These are phyloP conservation scores for Limonius californicus DNA, from an alignment of 1,140 invertebrate genomes.

Conservation along the genomic window DNA sequence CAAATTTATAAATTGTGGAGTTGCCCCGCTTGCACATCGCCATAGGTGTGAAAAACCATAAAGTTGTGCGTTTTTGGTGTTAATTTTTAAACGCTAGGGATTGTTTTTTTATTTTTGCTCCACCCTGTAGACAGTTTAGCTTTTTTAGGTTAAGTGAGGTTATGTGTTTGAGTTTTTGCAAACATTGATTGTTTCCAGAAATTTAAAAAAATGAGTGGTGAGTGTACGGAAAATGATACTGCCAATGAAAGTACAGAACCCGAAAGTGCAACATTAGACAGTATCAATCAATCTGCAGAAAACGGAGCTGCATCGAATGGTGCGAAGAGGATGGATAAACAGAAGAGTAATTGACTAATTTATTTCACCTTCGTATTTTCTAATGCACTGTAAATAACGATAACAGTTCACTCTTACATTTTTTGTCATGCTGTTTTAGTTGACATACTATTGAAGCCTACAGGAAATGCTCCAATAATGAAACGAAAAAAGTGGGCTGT, in stretches of 20 bases:
- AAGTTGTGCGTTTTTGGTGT: too few relatives aligned
- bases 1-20: too few relatives aligned
- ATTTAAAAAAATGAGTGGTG: neutral
- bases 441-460: conserved; percentile 89
- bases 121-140: too few relatives aligned
- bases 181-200: too few relatives aligned
- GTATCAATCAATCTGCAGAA: neutral
- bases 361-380: neutral
- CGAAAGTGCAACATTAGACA: neutral
- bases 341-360: neutral
- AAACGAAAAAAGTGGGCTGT: conserved; percentile 95
- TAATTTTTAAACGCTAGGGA: too few relatives aligned
- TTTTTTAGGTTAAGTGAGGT: too few relatives aligned
- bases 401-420: too few relatives aligned
- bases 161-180: too few relatives aligned
- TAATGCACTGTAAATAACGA: neutral
- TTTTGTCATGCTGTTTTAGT: conserved; percentile 63
- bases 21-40: too few relatives aligned
- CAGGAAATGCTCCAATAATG: conserved; percentile 95
- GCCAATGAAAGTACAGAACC: neutral
- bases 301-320: neutral
- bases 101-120: too few relatives aligned
- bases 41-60: too few relatives aligned
- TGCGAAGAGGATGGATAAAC: neutral
- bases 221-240: neutral